These are phyloP conservation scores for Gonatopus flavifemur DNA, from an alignment of 1,140 invertebrate genomes.

Conservation along the genomic window DNA sequence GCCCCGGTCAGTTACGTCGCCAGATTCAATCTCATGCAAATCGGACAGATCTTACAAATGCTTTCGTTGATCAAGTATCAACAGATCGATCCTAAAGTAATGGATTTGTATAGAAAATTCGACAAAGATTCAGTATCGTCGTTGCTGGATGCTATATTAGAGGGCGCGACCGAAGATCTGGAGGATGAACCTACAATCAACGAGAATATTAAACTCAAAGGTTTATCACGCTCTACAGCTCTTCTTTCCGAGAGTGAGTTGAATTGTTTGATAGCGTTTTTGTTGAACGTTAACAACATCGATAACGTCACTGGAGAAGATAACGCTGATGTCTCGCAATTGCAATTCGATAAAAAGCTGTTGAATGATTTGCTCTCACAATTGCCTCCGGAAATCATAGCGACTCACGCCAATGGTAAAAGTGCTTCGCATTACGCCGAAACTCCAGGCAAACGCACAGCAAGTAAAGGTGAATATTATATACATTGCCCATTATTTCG, in stretches of 20 bases:
- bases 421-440: slow-evolving; percentile 37
- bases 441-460: slow-evolving; percentile 38
- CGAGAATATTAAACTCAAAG: slow-evolving; percentile 63
- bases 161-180: slow-evolving; percentile 61
- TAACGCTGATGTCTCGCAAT: slow-evolving; percentile 2
- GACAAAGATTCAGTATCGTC: slow-evolving; percentile 76
- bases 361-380: slow-evolving; percentile 46
- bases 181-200: slow-evolving; percentile 61
- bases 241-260: slow-evolving; percentile 72
- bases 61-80: slow-evolving; percentile 84
- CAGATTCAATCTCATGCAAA: slow-evolving; percentile 90
- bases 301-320: slow-evolving; percentile 16
- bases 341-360: slow-evolving; percentile 44
- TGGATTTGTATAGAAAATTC: slow-evolving; percentile 76
- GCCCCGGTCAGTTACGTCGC: slow-evolving; percentile 89
- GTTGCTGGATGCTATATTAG: slow-evolving; percentile 71
- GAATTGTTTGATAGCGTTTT: slow-evolving; percentile 64
- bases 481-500: neutral
- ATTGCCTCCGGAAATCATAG: slow-evolving; percentile 35
- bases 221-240: slow-evolving; percentile 64
- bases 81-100: slow-evolving; percentile 70
- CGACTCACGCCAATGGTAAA: slow-evolving; percentile 36
- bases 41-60: slow-evolving; percentile 88
- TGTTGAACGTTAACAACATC: slow-evolving; percentile 37
- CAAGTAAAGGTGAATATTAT: slow-evolving; percentile 46